Evolutionary conservation across 30 jellyfish, hydroid and myxozoan species (phyloP).

Genomic region (Hydra vulgaris): DNA sequence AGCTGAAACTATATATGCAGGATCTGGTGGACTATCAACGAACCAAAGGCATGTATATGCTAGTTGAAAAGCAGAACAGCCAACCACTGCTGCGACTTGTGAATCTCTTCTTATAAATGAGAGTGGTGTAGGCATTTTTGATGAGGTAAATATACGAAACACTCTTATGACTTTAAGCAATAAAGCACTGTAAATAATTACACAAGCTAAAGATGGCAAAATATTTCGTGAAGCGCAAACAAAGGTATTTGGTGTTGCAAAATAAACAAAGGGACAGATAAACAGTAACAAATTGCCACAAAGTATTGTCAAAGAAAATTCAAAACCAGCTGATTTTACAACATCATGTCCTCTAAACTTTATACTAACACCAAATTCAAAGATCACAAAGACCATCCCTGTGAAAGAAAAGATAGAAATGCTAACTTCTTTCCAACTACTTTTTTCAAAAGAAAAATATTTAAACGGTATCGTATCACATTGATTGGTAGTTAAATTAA

Average conservation of each 20-base stretch:
- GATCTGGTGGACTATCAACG: neutral
- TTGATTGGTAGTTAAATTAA: neutral
- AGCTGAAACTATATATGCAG: neutral
- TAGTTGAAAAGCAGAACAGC: neutral
- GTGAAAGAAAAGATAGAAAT: neutral
- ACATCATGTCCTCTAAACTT: neutral
- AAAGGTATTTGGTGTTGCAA: neutral
- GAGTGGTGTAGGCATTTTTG: neutral
- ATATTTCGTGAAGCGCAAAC: neutral
- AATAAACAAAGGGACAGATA: neutral
- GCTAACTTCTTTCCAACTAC: neutral
- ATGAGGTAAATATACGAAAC: neutral
- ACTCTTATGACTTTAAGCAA: neutral
- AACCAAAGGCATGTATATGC: neutral
- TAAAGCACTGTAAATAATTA: neutral
- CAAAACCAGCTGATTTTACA: neutral
- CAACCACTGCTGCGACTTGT: neutral
- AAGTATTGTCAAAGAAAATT: neutral
- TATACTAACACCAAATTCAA: neutral
- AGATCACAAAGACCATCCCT: neutral
- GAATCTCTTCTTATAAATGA: neutral
- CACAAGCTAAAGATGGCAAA: neutral
- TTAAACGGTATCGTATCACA: neutral
- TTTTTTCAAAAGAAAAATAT: neutral
- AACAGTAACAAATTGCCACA: neutral